Conservation (phyloP, 2,797 vertebrate species). For the Cichlasoma orientale region DNA sequence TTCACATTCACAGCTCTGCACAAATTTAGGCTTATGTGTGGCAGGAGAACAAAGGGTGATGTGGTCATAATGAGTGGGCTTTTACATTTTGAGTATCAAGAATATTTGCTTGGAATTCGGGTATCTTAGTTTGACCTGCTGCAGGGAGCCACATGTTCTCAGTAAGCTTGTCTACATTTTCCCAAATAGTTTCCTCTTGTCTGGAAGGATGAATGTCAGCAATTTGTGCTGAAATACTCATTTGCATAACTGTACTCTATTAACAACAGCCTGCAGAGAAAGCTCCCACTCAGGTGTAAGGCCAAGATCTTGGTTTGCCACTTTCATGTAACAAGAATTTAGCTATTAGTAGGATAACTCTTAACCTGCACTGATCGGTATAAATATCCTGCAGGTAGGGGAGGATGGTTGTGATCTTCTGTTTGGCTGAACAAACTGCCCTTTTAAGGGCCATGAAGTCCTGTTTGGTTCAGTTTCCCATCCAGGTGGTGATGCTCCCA, state of each 20-base stretch:
- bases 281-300: not conserved
- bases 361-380: no score
- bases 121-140: not conserved
- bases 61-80: not conserved
- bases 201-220: not conserved
- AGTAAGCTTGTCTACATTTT: not conserved
- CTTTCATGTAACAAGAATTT: not conserved
- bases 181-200: not conserved
- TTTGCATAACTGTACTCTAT: not conserved
- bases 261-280: not conserved
- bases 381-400: no score
- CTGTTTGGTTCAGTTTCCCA: no score
- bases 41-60: not conserved
- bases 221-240: not conserved
- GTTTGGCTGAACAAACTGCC: no score
- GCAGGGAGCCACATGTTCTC: not conserved
- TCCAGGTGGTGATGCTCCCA: no score
- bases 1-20: not conserved
- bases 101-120: not conserved
- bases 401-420: no score
- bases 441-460: no score
- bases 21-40: not conserved
- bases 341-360: no score
- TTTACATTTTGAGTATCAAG: not conserved
- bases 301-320: not conserved